phyloP scores from a whole-genome alignment of 2,888 invertebrate genomes.

The Drosophila lutescens region DNA sequence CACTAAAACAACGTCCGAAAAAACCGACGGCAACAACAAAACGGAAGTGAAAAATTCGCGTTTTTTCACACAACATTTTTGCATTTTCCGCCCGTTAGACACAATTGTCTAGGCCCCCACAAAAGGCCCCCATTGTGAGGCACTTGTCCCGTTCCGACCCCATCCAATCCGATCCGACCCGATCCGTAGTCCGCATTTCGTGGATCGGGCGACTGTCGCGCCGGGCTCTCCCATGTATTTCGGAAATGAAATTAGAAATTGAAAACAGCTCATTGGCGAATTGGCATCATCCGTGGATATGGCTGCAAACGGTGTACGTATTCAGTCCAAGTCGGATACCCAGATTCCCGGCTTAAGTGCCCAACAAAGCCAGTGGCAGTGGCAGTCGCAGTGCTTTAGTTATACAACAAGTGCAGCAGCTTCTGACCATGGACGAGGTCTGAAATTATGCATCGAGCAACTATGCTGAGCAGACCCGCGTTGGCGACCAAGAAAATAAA shows the following conservation, averaged over 20 bases:
- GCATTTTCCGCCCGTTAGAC: conserved; percentile 69
- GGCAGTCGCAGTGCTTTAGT: conserved; percentile 20
- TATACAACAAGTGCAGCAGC: conserved; percentile 45
- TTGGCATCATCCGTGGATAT: conserved; percentile 81
- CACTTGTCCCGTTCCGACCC: conserved; percentile 53
- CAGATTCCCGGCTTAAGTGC: conserved; percentile 28
- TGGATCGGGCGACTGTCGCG: conserved; percentile 32
- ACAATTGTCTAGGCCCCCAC: conserved; percentile 38
- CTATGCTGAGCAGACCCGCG: conserved; percentile 26
- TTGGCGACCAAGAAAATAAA: conserved; percentile 17
- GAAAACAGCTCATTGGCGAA: conserved; percentile 74
- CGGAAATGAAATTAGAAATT: conserved; percentile 82
- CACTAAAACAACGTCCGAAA: conserved; percentile 25
- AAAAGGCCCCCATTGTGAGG: conserved; percentile 59
- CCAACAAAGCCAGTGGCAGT: conserved; percentile 20
- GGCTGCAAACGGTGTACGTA: conserved; percentile 81
- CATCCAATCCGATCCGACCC: conserved; percentile 16
- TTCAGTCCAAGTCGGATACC: conserved; percentile 14
- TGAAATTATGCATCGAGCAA: conserved; percentile 30
- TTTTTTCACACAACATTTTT: conserved; percentile 71
- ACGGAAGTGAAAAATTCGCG: conserved; percentile 77
- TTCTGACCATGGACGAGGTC: conserved; percentile 38
- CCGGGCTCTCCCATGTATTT: conserved; percentile 57
- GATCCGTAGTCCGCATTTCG: conserved; percentile 55
- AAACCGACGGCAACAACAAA: conserved; percentile 44